phyloP scores from a whole-genome alignment of 1,140 invertebrate species.

The Pseudachorutes palmiensis region DNA sequence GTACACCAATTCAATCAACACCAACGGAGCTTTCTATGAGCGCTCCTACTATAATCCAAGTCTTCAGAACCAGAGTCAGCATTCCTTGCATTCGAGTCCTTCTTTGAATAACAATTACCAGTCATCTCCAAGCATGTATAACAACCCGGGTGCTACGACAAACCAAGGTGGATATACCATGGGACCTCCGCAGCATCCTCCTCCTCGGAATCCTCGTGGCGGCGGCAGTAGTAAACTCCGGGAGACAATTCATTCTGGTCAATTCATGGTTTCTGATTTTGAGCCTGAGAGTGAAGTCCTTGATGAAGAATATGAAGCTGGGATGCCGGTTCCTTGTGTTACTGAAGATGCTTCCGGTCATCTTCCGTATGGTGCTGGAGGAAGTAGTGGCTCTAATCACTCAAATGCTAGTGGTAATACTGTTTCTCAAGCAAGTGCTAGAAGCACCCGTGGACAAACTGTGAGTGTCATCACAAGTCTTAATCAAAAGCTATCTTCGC shows the following conservation, averaged over 20 bases:
- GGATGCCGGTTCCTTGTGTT: constrained; percentile 49
- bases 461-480: neutral
- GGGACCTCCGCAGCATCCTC: neutral
- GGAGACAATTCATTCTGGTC: constrained; percentile 90
- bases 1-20: neutral
- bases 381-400: neutral
- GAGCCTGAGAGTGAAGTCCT: constrained; percentile 72
- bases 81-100: too few species aligned
- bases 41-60: neutral
- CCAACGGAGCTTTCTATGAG: neutral
- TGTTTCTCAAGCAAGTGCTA: neutral
- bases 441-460: neutral
- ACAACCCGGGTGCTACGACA: neutral
- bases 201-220: too few species aligned
- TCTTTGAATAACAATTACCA: neutral
- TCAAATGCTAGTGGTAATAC: too few species aligned
- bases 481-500: neutral
- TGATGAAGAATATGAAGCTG: constrained; percentile 74
- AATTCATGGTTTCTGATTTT: constrained; percentile 96
- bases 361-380: neutral
- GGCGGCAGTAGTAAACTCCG: constrained; percentile 8
- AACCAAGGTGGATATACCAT: neutral
- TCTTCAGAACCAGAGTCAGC: too few species aligned
- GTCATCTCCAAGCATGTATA: neutral
- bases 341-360: neutral